Percentiles rank a stretch among this genome's conserved stretches.
Evolutionary conservation across 1,140 invertebrate genomes (phyloP).

Genomic region (Nixonia krombeini): DNA sequence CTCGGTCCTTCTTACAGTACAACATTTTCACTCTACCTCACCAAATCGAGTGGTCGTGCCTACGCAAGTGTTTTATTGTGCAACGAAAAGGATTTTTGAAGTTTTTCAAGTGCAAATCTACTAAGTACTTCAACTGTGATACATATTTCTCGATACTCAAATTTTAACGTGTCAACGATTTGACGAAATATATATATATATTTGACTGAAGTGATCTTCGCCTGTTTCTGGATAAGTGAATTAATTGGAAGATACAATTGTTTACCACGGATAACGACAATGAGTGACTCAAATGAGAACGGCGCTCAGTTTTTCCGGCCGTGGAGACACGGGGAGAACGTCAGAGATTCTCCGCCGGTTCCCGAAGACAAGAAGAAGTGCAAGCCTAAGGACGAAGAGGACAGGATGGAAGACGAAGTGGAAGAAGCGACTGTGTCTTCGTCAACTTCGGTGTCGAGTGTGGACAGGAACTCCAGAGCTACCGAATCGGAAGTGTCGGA

Average conservation of each 20-base stretch:
- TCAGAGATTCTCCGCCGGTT: neutral
- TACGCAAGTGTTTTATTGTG: conserved; percentile 4
- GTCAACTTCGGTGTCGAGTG: neutral
- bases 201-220: too few relatives aligned
- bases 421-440: neutral
- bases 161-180: too few relatives aligned
- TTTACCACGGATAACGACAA: neutral
- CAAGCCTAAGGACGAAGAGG: conserved; percentile 2
- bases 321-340: conserved; percentile 39
- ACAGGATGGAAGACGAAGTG: conserved; percentile 22
- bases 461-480: conserved; percentile 1
- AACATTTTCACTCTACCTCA: conserved; percentile 13
- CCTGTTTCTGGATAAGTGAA: too few relatives aligned
- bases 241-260: neutral
- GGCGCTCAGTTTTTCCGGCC: conserved; percentile 51
- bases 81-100: too few relatives aligned
- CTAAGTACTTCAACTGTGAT: too few relatives aligned
- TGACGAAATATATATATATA: neutral
- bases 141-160: too few relatives aligned
- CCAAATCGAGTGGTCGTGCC: neutral
- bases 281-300: conserved; percentile 30
- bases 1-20: conserved; percentile 24
- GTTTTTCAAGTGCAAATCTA: neutral
- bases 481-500: conserved; percentile 11
- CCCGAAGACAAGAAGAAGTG: conserved; percentile 14